Evolutionary conservation across 2,888 invertebrate genomes (phyloP), one percentile per base, ranked within the genome.

Genomic region (Papilio protenor): DNA sequence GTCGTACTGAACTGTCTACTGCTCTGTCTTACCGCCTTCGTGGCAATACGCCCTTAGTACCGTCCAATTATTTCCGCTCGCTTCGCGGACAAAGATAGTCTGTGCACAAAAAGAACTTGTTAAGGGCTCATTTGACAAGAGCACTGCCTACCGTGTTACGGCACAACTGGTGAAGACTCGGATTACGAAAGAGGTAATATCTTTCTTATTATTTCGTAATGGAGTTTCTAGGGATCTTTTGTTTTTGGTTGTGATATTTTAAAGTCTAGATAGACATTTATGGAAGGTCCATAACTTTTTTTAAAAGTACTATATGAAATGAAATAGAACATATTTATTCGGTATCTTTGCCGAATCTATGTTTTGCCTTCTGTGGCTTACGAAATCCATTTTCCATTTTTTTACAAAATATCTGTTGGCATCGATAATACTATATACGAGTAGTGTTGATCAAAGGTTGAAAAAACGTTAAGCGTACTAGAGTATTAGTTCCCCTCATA

Each of bases 1-100:
- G 45, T 11, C 2, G n/a, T 45, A 69, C 40, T 45, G 21, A 11
- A n/a, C 10, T 21, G 2, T 21, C 45, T 27, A 61, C 57, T 59
- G 57, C 27, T 61, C 27, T 61, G 27, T 0, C 1, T 61, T 16
- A 61, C 61, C 27, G 27, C 10, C 10, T 11, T 61, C 6, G 61
- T 61, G 61, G 27, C 6, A 23, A 10, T 59, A 59, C 21, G 40
- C 72, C 70, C 59, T 74, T 74, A 78, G 69, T 81, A 77, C 79
- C 82, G 79, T 81, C 82, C 83, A 87, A 85, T 88, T 87, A 86
- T 85, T 84, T 84, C 81, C 81, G 81, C 81, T 78, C 79, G 79
- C 61, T 79, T 79, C 80, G 83, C 83, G 81, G 82, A 81, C 82
- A 79, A 79, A 82, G 80, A 80, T 72, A 74, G 52, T 66, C 59